phyloP scores from a whole-genome alignment of 1,140 invertebrate genomes.

The Zophobas atratus region DNA sequence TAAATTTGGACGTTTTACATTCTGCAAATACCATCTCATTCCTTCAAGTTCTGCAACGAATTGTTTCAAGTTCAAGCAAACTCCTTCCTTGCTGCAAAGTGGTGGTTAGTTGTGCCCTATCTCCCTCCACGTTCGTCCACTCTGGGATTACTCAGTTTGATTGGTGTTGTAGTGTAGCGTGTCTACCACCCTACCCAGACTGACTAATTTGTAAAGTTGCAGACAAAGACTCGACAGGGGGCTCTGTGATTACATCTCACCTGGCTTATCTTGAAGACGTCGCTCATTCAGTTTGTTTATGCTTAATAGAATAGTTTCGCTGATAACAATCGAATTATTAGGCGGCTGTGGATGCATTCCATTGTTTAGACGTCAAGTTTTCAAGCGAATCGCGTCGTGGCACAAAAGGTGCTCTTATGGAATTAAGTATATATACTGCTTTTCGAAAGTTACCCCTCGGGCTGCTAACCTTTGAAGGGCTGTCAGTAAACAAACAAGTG shows the following conservation, averaged over 20 bases:
- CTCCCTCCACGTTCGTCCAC: slow-evolving; percentile 10
- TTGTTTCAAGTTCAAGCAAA: not conserved
- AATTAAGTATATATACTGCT: too few species aligned
- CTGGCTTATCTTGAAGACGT: slow-evolving; percentile 41
- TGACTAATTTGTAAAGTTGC: slow-evolving; percentile 36
- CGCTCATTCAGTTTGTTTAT: slow-evolving; percentile 39
- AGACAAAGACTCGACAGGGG: slow-evolving; percentile 42
- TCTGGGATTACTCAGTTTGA: slow-evolving; percentile 28
- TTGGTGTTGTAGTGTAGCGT: slow-evolving; percentile 35
- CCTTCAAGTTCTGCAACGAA: not conserved
- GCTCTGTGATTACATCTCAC: slow-evolving; percentile 43
- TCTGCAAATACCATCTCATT: not conserved
- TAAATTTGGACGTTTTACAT: not conserved
- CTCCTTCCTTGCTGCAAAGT: not conserved
- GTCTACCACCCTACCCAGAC: slow-evolving; percentile 2
- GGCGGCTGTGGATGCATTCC: slow-evolving; percentile 7
- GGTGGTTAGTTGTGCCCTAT: slow-evolving; percentile 5
- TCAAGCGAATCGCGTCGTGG: not conserved
- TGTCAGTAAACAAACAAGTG: too few species aligned
- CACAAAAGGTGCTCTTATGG: not conserved
- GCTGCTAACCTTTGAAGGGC: too few species aligned
- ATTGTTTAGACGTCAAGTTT: slow-evolving; percentile 11
- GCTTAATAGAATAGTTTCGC: slow-evolving; percentile 47
- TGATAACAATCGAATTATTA: slow-evolving; percentile 45
- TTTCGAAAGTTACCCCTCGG: too few species aligned